Conservation (phyloP, 2,888 invertebrate species). For the Polietes domitor region DNA sequence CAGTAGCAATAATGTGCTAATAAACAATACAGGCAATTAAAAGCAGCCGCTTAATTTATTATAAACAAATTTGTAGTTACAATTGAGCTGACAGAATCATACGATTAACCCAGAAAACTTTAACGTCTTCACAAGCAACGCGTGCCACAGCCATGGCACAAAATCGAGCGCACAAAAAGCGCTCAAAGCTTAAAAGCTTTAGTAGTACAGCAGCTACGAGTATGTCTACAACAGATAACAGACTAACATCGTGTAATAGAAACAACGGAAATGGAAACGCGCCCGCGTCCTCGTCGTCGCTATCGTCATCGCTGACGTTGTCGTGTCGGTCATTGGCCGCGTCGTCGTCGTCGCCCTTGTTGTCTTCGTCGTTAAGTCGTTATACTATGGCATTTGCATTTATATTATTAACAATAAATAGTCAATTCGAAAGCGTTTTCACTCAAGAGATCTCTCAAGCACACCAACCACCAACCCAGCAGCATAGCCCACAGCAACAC, state of each 20-base stretch:
- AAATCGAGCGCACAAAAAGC: constrained; percentile 69
- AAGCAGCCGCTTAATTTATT: constrained; percentile 27
- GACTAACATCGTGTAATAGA: constrained; percentile 39
- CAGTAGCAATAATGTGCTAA: constrained; percentile 46
- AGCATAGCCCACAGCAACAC: constrained; percentile 19
- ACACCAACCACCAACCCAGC: constrained; percentile 27
- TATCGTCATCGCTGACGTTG: constrained; percentile 15
- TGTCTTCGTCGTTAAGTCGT: constrained; percentile 41
- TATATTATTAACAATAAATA: constrained; percentile 63
- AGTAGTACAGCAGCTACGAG: not conserved
- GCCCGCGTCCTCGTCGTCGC: not conserved
- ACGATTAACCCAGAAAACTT: not conserved
- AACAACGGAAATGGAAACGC: constrained; percentile 51
- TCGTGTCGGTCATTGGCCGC: constrained; percentile 37
- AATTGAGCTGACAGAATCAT: not conserved
- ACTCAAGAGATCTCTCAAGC: constrained; percentile 62
- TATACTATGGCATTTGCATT: constrained; percentile 57
- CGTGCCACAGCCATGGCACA: constrained; percentile 77
- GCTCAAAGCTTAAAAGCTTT: constrained; percentile 65
- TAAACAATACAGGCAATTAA: not conserved
- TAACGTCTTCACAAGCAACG: constrained; percentile 63
- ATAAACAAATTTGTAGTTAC: not conserved
- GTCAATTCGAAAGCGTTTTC: constrained; percentile 64
- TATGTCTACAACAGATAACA: constrained; percentile 36
- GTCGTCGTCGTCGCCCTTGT: constrained; percentile 30